Evolutionary conservation across 2,797 vertebrate genomes (phyloP), one percentile per base, ranked within the genome.

Genomic region (Gymnothorax javanicus): DNA sequence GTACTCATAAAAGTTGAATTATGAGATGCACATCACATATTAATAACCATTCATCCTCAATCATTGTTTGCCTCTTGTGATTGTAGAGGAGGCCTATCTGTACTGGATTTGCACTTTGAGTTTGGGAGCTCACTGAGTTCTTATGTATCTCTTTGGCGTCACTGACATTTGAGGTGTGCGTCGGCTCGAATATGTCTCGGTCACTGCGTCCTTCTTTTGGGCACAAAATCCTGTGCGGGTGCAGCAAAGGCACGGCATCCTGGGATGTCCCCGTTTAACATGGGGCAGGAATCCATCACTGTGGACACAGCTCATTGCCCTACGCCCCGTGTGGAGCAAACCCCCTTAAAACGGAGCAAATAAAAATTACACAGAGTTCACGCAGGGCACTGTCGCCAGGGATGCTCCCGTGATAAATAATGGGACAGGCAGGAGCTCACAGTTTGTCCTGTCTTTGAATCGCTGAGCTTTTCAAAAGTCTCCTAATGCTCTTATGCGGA

Each of bases 281-380:
- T 60, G 67, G 88, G 88, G 87, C 86, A 90, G 88, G 89, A 91
- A 96, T 95, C 93, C 94, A 95, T 96, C 95, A 94, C 89, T 90
- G 87, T 90, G 89, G 91, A 89, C 91, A 89, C 90, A 93, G 91
- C 93, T 94, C 93, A 91, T 92, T 93, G 93, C 91, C 90, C 90
- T 87, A 87, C 86, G 87, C 91, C 91, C 90, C 88, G 4, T 90
- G 90, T 90, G 90, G 93, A 91, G 92, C 86, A 89, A 92, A 92
- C 91, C 92, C 91, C 91, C 92, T 73, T 86, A 91, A 67, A 27
- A 87, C 88, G 91, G 91, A 92, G 92, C 91, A 93, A 94, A 93
- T 94, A 93, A 94, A 95, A 88, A 88, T 93, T 91, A 94, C 93
- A 89, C 90, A 89, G 71, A 89, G 93, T 93, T 94, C 92, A 91